These are phyloP conservation scores for Martes martes DNA, from an alignment of 2,113 vertebrate species.

Conservation along the genomic window DNA sequence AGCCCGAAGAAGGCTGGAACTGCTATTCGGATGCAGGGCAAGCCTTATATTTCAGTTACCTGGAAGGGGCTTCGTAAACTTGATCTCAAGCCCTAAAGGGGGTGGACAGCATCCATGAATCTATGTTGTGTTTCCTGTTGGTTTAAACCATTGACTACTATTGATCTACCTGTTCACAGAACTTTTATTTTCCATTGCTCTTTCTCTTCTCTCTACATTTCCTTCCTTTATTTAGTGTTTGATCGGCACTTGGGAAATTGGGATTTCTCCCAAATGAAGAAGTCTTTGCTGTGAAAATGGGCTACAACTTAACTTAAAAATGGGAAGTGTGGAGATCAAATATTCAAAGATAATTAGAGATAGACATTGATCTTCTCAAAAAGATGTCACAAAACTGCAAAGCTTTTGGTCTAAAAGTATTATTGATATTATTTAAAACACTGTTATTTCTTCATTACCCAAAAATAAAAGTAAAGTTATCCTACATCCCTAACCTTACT, in stretches of 20 bases:
- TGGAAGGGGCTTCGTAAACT: not conserved
- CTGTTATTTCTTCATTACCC: not conserved
- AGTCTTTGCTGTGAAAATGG: not conserved
- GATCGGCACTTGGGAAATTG: not conserved
- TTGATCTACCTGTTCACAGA: not conserved
- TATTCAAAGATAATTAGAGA: not conserved
- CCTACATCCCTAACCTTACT: not conserved
- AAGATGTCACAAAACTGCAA: not conserved
- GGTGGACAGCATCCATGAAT: not conserved
- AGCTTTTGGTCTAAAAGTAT: not conserved
- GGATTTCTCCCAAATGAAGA: not conserved
- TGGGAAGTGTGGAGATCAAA: not conserved
- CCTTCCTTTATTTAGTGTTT: not conserved
- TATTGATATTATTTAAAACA: not conserved
- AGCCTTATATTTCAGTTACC: not conserved
- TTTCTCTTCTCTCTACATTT: not conserved
- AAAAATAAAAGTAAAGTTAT: not conserved
- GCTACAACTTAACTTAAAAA: not conserved
- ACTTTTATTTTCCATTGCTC: conserved; percentile 17
- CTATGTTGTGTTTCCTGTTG: not conserved
- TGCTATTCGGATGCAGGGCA: not conserved
- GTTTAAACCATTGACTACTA: not conserved
- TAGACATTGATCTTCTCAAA: not conserved
- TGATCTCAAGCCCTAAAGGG: not conserved
- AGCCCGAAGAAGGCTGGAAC: not conserved